Evolutionary conservation across 1,140 invertebrate genomes (phyloP).

Genomic region (Drosophila navojoa): DNA sequence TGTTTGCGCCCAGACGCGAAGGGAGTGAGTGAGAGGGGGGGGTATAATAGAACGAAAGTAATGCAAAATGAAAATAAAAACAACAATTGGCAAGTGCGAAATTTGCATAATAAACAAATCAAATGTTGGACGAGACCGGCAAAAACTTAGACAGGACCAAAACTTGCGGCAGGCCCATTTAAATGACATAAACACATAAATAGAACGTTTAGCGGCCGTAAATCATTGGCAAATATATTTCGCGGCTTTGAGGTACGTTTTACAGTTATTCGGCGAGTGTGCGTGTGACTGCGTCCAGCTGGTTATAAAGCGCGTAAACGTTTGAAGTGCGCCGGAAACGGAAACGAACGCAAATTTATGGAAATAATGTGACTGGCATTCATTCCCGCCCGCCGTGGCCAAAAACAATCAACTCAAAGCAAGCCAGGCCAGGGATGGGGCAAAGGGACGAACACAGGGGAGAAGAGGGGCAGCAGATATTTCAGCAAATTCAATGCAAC

Average conservation of each 20-base stretch:
- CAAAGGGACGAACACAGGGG: background rate
- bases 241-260: constrained; percentile 48
- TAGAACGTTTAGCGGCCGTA: constrained; percentile 79
- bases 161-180: constrained; percentile 37
- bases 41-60: constrained; percentile 33
- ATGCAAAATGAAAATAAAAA: constrained; percentile 43
- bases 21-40: constrained; percentile 11
- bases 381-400: constrained; percentile 7
- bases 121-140: constrained; percentile 37
- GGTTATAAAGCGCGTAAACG: constrained; percentile 33
- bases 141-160: constrained; percentile 51
- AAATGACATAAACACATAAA: constrained; percentile 81
- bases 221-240: constrained; percentile 75
- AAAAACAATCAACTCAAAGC: constrained; percentile 53
- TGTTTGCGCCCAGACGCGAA: constrained; percentile 53
- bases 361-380: constrained; percentile 60
- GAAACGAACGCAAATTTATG: constrained; percentile 78
- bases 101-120: constrained; percentile 61
- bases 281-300: constrained; percentile 18
- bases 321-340: constrained; percentile 71
- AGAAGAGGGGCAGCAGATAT: constrained; percentile 11
- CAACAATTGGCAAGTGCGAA: constrained; percentile 12
- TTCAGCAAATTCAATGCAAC: constrained; percentile 62
- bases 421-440: background rate
- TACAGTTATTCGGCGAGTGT: constrained; percentile 9